A percentile compares a stretch with the other conserved stretches of the same genome.
These are phyloP conservation scores for Hyaena hyaena DNA, from an alignment of 2,113 vertebrate genomes.

Conservation along the genomic window DNA sequence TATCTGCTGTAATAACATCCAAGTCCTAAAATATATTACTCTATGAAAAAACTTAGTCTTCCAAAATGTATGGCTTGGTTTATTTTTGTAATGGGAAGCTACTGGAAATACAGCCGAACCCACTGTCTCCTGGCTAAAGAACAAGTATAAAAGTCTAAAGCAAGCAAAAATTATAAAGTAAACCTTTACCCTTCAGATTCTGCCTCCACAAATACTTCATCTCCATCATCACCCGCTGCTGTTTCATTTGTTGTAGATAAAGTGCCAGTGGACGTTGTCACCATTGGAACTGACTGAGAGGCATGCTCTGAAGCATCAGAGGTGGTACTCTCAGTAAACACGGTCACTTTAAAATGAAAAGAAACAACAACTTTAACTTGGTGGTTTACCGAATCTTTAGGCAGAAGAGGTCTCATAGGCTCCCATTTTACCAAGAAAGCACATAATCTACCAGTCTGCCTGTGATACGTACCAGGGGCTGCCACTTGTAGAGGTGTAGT, in stretches of 20 bases:
- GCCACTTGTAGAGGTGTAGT: slow-evolving; percentile 93
- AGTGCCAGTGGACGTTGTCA: slow-evolving; percentile 93
- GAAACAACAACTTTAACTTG: background rate
- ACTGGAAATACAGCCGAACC: background rate
- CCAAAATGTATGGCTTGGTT: background rate
- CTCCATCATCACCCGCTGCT: slow-evolving; percentile 90
- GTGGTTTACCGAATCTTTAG: background rate
- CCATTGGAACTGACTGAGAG: slow-evolving; percentile 97
- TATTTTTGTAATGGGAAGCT: background rate
- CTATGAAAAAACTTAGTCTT: background rate
- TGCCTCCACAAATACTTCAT: slow-evolving; percentile 93
- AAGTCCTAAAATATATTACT: slow-evolving; percentile 12
- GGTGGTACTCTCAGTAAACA: slow-evolving; percentile 91
- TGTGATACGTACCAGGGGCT: slow-evolving; percentile 88
- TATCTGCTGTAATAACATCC: background rate
- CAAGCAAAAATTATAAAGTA: background rate
- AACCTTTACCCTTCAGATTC: slow-evolving; percentile 92
- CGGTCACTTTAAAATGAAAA: slow-evolving; percentile 84
- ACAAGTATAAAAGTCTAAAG: background rate
- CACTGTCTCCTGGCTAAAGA: background rate
- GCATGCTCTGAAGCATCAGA: slow-evolving; percentile 92
- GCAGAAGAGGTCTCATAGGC: background rate
- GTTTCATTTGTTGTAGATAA: slow-evolving; percentile 88
- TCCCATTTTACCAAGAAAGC: background rate
- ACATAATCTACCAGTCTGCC: background rate